These are phyloP conservation scores for Hippocampus mohnikei DNA, from an alignment of 2,113 vertebrate genomes.

Conservation along the genomic window DNA sequence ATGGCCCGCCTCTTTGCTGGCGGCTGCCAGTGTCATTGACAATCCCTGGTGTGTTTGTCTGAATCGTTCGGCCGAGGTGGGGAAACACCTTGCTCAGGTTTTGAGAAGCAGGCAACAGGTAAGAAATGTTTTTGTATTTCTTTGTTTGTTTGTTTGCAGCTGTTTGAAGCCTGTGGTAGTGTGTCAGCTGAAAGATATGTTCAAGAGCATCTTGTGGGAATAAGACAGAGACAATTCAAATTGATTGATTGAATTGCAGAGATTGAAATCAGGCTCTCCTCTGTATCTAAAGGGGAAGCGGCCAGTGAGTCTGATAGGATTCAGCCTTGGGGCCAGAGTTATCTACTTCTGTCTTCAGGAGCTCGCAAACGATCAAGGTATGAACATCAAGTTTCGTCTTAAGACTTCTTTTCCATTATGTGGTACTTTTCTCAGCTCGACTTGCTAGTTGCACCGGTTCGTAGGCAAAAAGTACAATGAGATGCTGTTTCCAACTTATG, in stretches of 20 bases:
- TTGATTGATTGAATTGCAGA: neutral
- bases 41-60: conserved; percentile 97
- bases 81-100: conserved; percentile 91
- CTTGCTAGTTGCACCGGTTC: neutral
- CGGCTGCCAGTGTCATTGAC: conserved; percentile 87
- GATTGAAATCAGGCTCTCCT: neutral
- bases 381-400: neutral
- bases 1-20: conserved; percentile 86
- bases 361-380: conserved; percentile 90
- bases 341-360: conserved; percentile 97
- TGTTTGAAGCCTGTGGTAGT: neutral
- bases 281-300: conserved; percentile 79
- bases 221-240: neutral
- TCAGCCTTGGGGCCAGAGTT: conserved; percentile 94
- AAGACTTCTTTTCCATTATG: neutral
- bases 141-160: neutral
- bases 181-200: neutral
- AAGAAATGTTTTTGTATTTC: neutral
- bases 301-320: conserved; percentile 91
- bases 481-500: neutral
- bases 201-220: neutral
- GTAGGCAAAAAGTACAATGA: neutral
- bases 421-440: neutral
- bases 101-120: conserved; percentile 90
- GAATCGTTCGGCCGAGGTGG: conserved; percentile 88